phyloP scores from a whole-genome alignment of 2,888 invertebrate genomes.

The Epistrophe grossulariae region DNA sequence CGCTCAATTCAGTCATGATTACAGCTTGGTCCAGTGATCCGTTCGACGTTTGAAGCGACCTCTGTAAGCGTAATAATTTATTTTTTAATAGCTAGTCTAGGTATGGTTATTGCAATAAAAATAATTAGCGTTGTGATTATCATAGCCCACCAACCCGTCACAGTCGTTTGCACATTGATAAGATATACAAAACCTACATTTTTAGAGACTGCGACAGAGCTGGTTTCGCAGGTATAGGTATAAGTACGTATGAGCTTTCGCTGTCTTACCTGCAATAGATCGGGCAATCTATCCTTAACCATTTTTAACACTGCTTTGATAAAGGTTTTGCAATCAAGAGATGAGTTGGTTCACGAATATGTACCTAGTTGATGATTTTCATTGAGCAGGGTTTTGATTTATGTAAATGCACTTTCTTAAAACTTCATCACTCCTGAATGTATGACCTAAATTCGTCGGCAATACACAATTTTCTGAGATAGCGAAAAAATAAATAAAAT shows the following conservation, averaged over 20 bases:
- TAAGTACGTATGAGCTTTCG: slow-evolving; percentile 35
- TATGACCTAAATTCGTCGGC: slow-evolving; percentile 31
- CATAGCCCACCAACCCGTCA: slow-evolving; percentile 50
- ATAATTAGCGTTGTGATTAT: slow-evolving; percentile 65
- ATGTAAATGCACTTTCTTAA: slow-evolving; percentile 11
- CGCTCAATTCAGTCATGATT: slow-evolving; percentile 78
- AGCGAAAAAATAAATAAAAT: slow-evolving; percentile 53
- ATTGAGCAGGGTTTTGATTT: slow-evolving; percentile 18
- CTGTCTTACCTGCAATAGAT: slow-evolving; percentile 82
- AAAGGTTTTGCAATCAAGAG: neutral
- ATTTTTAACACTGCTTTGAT: slow-evolving; percentile 76
- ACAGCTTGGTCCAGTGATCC: slow-evolving; percentile 79
- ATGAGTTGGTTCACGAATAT: neutral
- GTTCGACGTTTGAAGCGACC: slow-evolving; percentile 81
- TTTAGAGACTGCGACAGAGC: slow-evolving; percentile 23
- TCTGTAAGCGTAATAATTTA: slow-evolving; percentile 77
- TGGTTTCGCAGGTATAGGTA: neutral
- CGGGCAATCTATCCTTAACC: slow-evolving; percentile 82
- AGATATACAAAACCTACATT: slow-evolving; percentile 51
- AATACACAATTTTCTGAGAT: slow-evolving; percentile 37
- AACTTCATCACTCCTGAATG: neutral
- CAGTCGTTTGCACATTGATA: slow-evolving; percentile 71
- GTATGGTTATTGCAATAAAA: slow-evolving; percentile 10
- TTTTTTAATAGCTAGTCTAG: slow-evolving; percentile 32
- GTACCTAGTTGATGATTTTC: slow-evolving; percentile 10